Conservation (phyloP, 1,140 invertebrate species). For the Pygmarrhopalites habei region DNA sequence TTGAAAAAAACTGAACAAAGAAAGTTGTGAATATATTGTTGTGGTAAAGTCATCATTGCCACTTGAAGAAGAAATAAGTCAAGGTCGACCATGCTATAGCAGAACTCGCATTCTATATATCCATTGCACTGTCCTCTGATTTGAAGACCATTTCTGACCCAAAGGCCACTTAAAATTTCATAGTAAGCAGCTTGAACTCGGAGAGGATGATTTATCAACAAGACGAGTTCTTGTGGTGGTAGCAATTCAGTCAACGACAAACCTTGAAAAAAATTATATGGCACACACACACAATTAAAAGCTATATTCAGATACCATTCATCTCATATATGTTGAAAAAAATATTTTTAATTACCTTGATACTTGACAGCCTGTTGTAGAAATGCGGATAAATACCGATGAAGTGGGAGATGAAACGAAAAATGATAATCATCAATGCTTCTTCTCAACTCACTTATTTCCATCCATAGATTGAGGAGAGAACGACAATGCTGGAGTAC, state of each 20-base stretch:
- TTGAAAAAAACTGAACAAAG: too few species aligned
- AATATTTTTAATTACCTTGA: too few species aligned
- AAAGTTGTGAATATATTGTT: conserved; percentile 81
- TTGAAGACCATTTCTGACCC: conserved; percentile 94
- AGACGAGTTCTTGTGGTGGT: conserved; percentile 64
- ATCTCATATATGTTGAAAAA: too few species aligned
- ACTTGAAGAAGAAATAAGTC: conserved; percentile 90
- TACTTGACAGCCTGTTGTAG: conserved; percentile 72
- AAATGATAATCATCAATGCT: too few species aligned
- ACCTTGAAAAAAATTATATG: too few species aligned
- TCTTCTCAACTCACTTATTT: too few species aligned
- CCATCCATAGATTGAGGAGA: too few species aligned
- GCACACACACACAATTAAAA: too few species aligned
- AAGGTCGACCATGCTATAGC: conserved; percentile 92
- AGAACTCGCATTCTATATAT: conserved; percentile 96
- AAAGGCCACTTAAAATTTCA: conserved; percentile 86
- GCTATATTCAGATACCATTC: too few species aligned
- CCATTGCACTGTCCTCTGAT: conserved; percentile 98
- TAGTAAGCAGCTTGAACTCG: conserved; percentile 90
- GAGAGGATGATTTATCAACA: conserved; percentile 80
- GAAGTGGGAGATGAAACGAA: too few species aligned
- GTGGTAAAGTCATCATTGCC: conserved; percentile 77
- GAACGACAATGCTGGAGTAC: too few species aligned
- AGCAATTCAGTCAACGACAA: conserved; percentile 68
- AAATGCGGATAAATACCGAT: too few species aligned